These are phyloP conservation scores for Valencia hispanica DNA, from an alignment of 2,797 vertebrate species.

Conservation along the genomic window DNA sequence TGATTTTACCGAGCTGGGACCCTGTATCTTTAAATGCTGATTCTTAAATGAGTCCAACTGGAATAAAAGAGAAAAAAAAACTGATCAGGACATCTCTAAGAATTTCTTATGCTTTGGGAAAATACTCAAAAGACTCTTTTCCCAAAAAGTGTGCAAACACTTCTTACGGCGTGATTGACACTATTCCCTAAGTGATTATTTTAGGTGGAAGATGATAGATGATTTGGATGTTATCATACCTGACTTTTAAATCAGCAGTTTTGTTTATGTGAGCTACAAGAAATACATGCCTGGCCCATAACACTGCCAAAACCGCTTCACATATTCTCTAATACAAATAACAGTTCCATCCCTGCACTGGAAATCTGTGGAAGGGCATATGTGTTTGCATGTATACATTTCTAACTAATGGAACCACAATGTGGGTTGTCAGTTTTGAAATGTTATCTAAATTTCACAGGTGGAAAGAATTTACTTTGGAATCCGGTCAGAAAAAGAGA, in stretches of 20 bases:
- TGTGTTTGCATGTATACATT: slow-evolving; percentile 60
- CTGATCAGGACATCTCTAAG: background rate
- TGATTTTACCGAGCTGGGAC: background rate
- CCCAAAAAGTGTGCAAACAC: slow-evolving; percentile 15
- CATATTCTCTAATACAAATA: slow-evolving; percentile 44
- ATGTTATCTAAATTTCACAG: slow-evolving; percentile 53
- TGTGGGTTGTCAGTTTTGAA: slow-evolving; percentile 46
- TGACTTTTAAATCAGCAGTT: slow-evolving; percentile 27
- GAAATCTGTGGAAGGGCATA: slow-evolving; percentile 51
- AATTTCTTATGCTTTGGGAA: background rate
- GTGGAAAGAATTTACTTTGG: slow-evolving; percentile 52
- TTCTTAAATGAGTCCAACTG: background rate
- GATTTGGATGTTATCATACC: slow-evolving; percentile 16
- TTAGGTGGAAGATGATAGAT: background rate
- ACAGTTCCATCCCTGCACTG: slow-evolving; percentile 30
- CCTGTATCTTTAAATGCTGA: background rate
- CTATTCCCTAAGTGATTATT: slow-evolving; percentile 4
- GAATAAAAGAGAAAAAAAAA: background rate
- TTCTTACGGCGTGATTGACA: background rate
- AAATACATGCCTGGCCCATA: slow-evolving; percentile 22
- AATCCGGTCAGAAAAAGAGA: slow-evolving; percentile 39
- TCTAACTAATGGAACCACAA: slow-evolving; percentile 60
- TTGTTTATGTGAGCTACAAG: slow-evolving; percentile 25
- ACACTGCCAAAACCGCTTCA: slow-evolving; percentile 51
- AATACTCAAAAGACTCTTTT: slow-evolving; percentile 18